A percentile compares a stretch with the other conserved stretches of the same genome.
These are phyloP conservation scores for Leptinotarsa juncta DNA, from an alignment of 2,888 invertebrate genomes.

Conservation along the genomic window DNA sequence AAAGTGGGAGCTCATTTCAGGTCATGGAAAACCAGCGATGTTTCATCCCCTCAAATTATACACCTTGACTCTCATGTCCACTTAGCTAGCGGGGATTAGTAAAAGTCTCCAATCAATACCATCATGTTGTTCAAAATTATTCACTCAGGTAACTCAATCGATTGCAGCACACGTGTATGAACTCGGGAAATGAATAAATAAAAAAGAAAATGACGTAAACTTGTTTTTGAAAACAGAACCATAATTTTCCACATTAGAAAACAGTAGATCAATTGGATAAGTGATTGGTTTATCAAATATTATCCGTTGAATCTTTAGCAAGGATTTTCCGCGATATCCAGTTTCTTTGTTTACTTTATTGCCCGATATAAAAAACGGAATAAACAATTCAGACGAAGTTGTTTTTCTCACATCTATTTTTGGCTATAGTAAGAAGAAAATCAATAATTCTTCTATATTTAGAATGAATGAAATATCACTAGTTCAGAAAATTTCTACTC, in stretches of 20 bases:
- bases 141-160: conserved; percentile 6
- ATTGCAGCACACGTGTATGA: conserved; percentile 5
- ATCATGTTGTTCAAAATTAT: background rate
- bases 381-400: background rate
- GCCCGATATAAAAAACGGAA: background rate
- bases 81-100: background rate
- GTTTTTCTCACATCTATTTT: too few relatives aligned
- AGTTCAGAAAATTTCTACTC: too few relatives aligned
- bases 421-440: too few relatives aligned
- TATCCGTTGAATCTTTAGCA: background rate
- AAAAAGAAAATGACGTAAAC: conserved; percentile 8
- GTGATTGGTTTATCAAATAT: conserved; percentile 11
- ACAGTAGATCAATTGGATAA: background rate
- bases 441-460: too few relatives aligned
- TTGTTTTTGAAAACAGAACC: conserved; percentile 16
- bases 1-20: background rate
- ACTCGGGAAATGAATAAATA: conserved; percentile 9
- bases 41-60: background rate
- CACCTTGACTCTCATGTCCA: background rate
- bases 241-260: background rate
- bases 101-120: conserved; percentile 7
- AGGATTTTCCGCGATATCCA: conserved; percentile 1
- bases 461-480: too few relatives aligned
- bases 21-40: background rate
- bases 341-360: background rate